Conservation (phyloP, 2,888 invertebrate species). For the Sabellastarte sp. region DNA sequence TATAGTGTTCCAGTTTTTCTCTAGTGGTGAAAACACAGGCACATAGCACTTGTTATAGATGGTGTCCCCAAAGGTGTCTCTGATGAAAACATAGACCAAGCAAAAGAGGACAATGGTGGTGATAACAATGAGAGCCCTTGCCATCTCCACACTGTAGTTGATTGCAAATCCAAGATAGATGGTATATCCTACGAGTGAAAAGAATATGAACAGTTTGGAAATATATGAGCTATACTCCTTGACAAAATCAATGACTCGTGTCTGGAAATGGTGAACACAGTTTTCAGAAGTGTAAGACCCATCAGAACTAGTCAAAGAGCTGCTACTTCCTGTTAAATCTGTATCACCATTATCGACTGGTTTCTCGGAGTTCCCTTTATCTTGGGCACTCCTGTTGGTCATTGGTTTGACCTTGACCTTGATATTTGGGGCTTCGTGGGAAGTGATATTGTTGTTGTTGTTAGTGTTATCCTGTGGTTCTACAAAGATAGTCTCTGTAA, state of each 20-base stretch:
- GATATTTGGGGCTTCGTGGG: no score
- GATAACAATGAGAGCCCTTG: slow-evolving; percentile 25
- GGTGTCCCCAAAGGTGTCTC: slow-evolving; percentile 15
- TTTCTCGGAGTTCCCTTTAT: no score
- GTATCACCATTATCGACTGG: no score
- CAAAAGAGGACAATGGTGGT: slow-evolving; percentile 14
- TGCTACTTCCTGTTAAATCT: no score
- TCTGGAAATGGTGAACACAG: background rate
- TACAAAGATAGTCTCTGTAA: no score
- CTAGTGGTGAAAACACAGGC: slow-evolving; percentile 2
- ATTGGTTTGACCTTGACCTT: no score
- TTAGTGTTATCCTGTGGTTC: no score
- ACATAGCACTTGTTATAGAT: slow-evolving; percentile 9
- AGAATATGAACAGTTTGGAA: slow-evolving; percentile 1
- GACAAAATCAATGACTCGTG: background rate
- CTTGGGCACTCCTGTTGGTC: no score
- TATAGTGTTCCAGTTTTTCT: slow-evolving; percentile 9
- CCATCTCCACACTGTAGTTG: slow-evolving; percentile 15
- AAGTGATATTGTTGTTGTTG: no score
- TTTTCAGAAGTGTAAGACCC: no score
- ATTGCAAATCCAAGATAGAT: slow-evolving; percentile 30
- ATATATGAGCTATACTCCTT: slow-evolving; percentile 7
- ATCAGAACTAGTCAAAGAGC: no score
- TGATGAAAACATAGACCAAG: slow-evolving; percentile 11
- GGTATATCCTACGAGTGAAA: slow-evolving; percentile 19